Percentiles rank a stretch among this genome's conserved stretches.
Evolutionary conservation across 1,140 invertebrate species (phyloP).

Genomic region (Saxidomus purpurata): DNA sequence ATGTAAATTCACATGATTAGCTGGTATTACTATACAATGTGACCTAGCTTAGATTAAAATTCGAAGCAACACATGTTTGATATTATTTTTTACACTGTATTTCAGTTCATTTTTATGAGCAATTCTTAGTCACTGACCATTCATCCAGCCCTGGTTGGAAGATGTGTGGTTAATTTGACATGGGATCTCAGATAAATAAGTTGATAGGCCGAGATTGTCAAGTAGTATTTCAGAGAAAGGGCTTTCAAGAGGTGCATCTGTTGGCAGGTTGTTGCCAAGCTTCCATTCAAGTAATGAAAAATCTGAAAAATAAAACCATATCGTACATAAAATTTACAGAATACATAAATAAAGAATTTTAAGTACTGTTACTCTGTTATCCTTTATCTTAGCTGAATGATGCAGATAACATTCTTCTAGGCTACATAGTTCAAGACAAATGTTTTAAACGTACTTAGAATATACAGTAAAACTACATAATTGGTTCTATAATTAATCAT

Average conservation of each 20-base stretch:
- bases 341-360: background rate
- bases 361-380: background rate
- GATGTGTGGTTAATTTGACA: constrained; percentile 10
- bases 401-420: background rate
- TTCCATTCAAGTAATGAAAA: constrained; percentile 52
- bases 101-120: too few species aligned
- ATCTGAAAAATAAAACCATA: constrained; percentile 25
- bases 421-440: too few species aligned
- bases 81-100: too few species aligned
- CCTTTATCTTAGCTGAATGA: background rate
- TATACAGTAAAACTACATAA: too few species aligned
- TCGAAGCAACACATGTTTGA: too few species aligned
- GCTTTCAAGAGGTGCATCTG: background rate
- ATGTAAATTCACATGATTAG: too few species aligned
- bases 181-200: background rate
- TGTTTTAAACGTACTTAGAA: too few species aligned
- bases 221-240: constrained; percentile 14
- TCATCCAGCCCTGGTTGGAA: background rate
- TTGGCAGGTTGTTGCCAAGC: background rate
- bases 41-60: too few species aligned
- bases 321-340: background rate
- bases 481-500: too few species aligned
- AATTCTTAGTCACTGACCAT: too few species aligned
- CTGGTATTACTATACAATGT: too few species aligned
- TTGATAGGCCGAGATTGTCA: constrained; percentile 16